Conservation (phyloP, 2,113 vertebrate species). For the Oryzias celebensis region DNA sequence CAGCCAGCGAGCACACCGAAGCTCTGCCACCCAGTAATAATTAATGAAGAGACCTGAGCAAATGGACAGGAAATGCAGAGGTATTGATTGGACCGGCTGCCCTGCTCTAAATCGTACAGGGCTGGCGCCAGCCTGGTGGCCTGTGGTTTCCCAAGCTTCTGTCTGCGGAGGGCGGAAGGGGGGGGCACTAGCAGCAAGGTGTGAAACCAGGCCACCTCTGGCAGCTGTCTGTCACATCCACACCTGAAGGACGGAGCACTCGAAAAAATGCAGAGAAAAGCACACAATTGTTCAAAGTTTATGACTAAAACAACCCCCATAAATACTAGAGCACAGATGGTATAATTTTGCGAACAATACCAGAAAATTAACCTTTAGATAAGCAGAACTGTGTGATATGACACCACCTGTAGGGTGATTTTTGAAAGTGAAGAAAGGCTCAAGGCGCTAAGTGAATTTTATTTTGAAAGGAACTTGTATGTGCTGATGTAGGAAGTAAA, state of each 20-base stretch:
- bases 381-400: no score
- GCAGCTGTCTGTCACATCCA: conserved; percentile 61
- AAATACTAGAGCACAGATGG: no score
- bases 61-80: conserved; percentile 99
- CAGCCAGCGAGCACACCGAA: conserved; percentile 87
- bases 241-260: conserved; percentile 62
- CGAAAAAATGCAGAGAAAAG: not conserved
- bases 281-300: not conserved
- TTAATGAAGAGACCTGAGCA: conserved; percentile 98
- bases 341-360: no score
- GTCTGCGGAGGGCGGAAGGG: conserved; percentile 44
- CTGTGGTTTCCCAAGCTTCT: conserved; percentile 91
- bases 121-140: conserved; percentile 95
- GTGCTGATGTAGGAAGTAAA: no score
- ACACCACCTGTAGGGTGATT: no score
- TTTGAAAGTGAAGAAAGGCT: no score
- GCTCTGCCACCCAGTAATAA: conserved; percentile 93
- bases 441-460: no score
- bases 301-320: not conserved
- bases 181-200: conserved; percentile 56
- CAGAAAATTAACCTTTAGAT: no score
- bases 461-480: no score
- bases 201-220: conserved; percentile 69
- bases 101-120: conserved; percentile 65
- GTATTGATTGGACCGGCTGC: conserved; percentile 91